phyloP scores from a whole-genome alignment of 2,797 vertebrate species.

The Gallinago nigripennis region DNA sequence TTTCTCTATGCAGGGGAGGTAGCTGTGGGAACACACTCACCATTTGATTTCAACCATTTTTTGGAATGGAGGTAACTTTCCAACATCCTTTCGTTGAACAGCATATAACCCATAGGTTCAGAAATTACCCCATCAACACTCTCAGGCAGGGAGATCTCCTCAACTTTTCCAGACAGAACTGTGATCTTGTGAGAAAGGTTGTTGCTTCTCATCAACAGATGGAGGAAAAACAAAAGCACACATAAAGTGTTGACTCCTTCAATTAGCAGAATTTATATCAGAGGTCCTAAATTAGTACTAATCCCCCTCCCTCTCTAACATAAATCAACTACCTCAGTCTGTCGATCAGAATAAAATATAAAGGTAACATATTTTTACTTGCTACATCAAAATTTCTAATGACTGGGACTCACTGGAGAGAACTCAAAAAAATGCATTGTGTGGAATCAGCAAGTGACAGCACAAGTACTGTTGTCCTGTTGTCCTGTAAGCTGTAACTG shows the following conservation, averaged over 20 bases:
- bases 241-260: not conserved
- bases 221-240: not conserved
- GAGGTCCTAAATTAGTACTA: not conserved
- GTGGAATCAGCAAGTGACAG: not conserved
- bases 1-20: not conserved
- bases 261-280: not conserved
- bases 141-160: conserved; percentile 80
- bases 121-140: conserved; percentile 82
- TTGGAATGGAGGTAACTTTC: conserved; percentile 83
- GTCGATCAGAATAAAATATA: not conserved
- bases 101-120: conserved; percentile 84
- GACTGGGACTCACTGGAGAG: not conserved
- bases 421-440: not conserved
- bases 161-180: conserved; percentile 78
- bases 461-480: not conserved
- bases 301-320: not conserved
- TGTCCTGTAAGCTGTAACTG: not conserved
- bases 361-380: not conserved
- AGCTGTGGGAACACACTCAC: conserved; percentile 55
- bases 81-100: conserved; percentile 81
- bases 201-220: conserved; percentile 83
- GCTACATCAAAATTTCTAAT: not conserved
- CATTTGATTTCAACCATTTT: conserved; percentile 83
- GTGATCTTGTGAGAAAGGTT: conserved; percentile 78
- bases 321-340: not conserved